These are phyloP conservation scores for Intellagama lesueurii DNA, from an alignment of 2,797 vertebrate species.

Conservation along the genomic window DNA sequence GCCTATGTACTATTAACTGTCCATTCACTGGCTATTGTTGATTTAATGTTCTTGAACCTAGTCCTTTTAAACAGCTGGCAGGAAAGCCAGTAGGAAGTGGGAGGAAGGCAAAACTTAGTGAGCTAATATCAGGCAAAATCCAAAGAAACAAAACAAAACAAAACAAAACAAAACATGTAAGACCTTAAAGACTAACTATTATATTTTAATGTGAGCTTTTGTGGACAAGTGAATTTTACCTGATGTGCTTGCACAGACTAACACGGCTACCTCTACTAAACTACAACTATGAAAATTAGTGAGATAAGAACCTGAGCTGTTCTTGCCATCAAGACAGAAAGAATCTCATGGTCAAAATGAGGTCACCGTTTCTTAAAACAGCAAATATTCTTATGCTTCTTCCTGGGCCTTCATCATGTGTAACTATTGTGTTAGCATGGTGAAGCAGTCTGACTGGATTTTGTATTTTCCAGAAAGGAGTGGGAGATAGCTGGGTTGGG, in stretches of 20 bases:
- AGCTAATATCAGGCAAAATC: no score
- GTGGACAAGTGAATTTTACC: no score
- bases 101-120: conserved; percentile 2
- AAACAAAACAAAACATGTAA: not conserved
- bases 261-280: no score
- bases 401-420: not conserved
- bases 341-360: not conserved
- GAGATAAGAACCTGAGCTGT: not conserved
- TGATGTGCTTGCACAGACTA: no score
- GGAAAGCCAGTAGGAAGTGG: conserved; percentile 16
- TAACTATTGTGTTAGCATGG: not conserved
- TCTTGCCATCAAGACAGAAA: not conserved
- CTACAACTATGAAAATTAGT: no score
- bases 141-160: no score
- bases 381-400: not conserved
- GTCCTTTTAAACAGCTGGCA: conserved; percentile 39
- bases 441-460: not conserved
- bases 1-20: conserved; percentile 12
- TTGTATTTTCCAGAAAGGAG: not conserved
- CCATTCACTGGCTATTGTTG: conserved; percentile 19
- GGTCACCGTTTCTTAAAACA: conserved; percentile 26
- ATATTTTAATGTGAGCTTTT: no score
- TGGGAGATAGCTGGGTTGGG: not conserved
- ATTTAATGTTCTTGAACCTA: conserved; percentile 23
- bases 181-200: no score